Evolutionary conservation across 2,888 invertebrate species (phyloP).

Genomic region (Chelonus formosanus): DNA sequence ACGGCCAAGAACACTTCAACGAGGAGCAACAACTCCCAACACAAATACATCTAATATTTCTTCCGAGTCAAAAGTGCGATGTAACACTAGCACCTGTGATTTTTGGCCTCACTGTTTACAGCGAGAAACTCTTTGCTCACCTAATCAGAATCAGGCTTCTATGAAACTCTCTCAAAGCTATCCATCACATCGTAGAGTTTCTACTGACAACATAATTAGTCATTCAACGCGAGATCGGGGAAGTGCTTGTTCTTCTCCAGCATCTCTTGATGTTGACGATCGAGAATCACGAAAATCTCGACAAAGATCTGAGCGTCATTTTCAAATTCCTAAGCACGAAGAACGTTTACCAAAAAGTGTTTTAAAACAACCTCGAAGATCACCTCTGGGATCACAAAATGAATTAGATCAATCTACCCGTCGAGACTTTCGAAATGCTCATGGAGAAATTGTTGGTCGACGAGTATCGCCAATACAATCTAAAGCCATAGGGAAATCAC

Average conservation of each 20-base stretch:
- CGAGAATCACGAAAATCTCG: conserved; percentile 43
- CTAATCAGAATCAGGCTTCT: conserved; percentile 52
- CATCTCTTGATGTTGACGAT: conserved; percentile 61
- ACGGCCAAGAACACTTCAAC: conserved; percentile 63
- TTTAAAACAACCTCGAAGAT: conserved; percentile 51
- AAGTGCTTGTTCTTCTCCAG: conserved; percentile 62
- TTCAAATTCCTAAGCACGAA: conserved; percentile 47
- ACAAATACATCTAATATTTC: conserved; percentile 47
- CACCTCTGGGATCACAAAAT: conserved; percentile 48
- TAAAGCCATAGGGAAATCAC: conserved; percentile 48
- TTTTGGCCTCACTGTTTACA: conserved; percentile 73
- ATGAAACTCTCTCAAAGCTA: conserved; percentile 69
- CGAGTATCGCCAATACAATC: conserved; percentile 51
- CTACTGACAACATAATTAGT: conserved; percentile 56
- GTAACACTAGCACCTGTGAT: conserved; percentile 70
- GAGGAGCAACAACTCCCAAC: conserved; percentile 67
- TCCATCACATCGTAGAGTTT: conserved; percentile 66
- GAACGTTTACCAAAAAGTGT: conserved; percentile 53
- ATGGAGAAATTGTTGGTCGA: conserved; percentile 42
- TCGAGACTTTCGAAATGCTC: conserved; percentile 40
- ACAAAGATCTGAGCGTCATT: conserved; percentile 33
- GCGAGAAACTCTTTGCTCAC: conserved; percentile 61
- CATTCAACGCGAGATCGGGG: conserved; percentile 44
- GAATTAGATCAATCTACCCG: conserved; percentile 45
- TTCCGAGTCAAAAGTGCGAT: conserved; percentile 62